These are phyloP conservation scores for Holotrichia oblita DNA, from an alignment of 1,140 invertebrate species.

Conservation along the genomic window DNA sequence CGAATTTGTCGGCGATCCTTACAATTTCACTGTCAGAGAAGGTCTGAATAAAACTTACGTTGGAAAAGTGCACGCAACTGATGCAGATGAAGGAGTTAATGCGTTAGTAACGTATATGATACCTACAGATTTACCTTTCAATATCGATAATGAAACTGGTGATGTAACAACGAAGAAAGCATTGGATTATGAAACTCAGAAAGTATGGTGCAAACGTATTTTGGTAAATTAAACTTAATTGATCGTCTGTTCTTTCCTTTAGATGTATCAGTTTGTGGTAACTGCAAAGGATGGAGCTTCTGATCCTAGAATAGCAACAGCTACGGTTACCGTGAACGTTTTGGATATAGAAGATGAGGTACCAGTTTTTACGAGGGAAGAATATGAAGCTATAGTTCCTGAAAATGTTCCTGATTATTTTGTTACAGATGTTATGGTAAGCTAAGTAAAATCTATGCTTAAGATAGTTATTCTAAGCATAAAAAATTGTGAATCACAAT, in stretches of 20 bases:
- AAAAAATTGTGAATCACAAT: no score
- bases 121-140: conserved; percentile 80
- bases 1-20: conserved; percentile 80
- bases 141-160: conserved; percentile 80
- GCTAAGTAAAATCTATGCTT: neutral
- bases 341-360: conserved; percentile 85
- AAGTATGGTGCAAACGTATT: conserved; percentile 63
- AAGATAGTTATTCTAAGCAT: no score
- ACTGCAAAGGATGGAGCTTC: conserved; percentile 88
- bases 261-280: conserved; percentile 83
- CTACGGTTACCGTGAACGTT: conserved; percentile 83
- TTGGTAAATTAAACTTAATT: neutral
- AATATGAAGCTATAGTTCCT: conserved; percentile 80
- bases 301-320: conserved; percentile 85
- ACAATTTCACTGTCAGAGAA: conserved; percentile 85
- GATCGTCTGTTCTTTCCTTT: conserved; percentile 33
- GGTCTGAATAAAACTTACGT: conserved; percentile 74
- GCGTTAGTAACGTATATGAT: conserved; percentile 74
- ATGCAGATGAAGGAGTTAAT: conserved; percentile 81
- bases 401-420: conserved; percentile 83
- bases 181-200: conserved; percentile 86
- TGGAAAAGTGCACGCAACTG: conserved; percentile 83
- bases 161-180: conserved; percentile 78
- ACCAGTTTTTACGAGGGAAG: conserved; percentile 78
- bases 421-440: conserved; percentile 75